Evolutionary conservation across 1,140 invertebrate genomes (phyloP).

Genomic region (Cheumatopsyche charites): DNA sequence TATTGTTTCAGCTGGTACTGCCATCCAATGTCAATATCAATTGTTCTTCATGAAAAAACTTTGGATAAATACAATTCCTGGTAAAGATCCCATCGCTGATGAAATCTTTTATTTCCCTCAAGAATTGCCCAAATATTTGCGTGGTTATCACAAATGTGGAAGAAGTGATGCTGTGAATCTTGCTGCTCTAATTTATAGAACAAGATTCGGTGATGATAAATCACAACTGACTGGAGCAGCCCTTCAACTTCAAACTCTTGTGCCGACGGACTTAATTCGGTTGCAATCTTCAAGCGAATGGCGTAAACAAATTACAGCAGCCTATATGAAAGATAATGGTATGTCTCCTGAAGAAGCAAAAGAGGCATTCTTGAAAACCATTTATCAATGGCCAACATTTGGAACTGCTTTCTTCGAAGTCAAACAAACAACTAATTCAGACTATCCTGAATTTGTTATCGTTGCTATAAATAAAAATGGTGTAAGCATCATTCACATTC

Average conservation of each 20-base stretch:
- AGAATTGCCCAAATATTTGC: slow-evolving; percentile 90
- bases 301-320: slow-evolving; percentile 75
- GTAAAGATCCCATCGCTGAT: slow-evolving; percentile 87
- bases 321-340: slow-evolving; percentile 69
- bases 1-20: slow-evolving; percentile 54
- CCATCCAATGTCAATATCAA: slow-evolving; percentile 85
- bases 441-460: slow-evolving; percentile 82
- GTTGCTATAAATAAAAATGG: slow-evolving; percentile 92
- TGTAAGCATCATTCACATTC: slow-evolving; percentile 85
- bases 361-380: slow-evolving; percentile 80
- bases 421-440: slow-evolving; percentile 83
- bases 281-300: slow-evolving; percentile 78
- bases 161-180: slow-evolving; percentile 81
- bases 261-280: slow-evolving; percentile 82
- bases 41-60: slow-evolving; percentile 97
- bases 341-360: slow-evolving; percentile 76
- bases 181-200: slow-evolving; percentile 81
- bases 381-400: slow-evolving; percentile 86
- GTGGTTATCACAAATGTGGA: slow-evolving; percentile 84
- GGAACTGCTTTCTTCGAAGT: slow-evolving; percentile 97
- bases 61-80: slow-evolving; percentile 90
- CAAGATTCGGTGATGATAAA: slow-evolving; percentile 75
- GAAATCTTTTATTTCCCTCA: slow-evolving; percentile 95
- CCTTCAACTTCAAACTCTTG: slow-evolving; percentile 73
- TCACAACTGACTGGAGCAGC: slow-evolving; percentile 66